Conservation (phyloP, 1,140 invertebrate species). For the Drosophila oshimai region DNA sequence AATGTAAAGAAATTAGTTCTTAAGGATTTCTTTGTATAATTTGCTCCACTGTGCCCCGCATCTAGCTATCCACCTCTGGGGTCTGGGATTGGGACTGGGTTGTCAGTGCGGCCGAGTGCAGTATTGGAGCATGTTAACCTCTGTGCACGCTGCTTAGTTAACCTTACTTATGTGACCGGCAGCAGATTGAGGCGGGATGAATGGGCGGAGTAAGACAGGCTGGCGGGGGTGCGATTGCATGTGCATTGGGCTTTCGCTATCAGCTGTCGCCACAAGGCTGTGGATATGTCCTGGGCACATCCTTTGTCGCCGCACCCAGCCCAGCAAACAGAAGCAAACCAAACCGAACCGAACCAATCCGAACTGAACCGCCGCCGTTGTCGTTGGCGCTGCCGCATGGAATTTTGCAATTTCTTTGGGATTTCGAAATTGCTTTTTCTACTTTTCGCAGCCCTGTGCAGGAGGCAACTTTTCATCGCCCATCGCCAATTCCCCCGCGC, state of each 20-base stretch:
- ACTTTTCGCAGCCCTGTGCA: slow-evolving; percentile 60
- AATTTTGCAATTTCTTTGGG: slow-evolving; percentile 81
- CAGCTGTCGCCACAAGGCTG: slow-evolving; percentile 45
- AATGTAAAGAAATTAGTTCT: too few species aligned
- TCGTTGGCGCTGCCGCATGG: slow-evolving; percentile 61
- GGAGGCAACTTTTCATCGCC: slow-evolving; percentile 38
- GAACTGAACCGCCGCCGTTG: slow-evolving; percentile 29
- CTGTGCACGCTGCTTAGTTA: slow-evolving; percentile 63
- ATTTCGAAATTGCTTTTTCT: slow-evolving; percentile 81
- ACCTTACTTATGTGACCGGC: slow-evolving; percentile 58
- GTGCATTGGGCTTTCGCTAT: slow-evolving; percentile 48
- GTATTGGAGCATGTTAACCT: slow-evolving; percentile 50
- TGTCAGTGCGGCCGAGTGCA: slow-evolving; percentile 1
- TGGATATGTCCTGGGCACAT: slow-evolving; percentile 35
- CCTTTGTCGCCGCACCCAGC: slow-evolving; percentile 32
- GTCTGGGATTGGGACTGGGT: slow-evolving; percentile 5
- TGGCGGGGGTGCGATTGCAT: slow-evolving; percentile 9
- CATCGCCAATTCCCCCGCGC: slow-evolving; percentile 6
- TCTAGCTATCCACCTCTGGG: not conserved
- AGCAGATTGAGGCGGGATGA: slow-evolving; percentile 1
- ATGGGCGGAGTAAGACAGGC: not conserved
- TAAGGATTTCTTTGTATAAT: too few species aligned
- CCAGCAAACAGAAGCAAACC: not conserved
- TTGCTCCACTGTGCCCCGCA: slow-evolving; percentile 8
- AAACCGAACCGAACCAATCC: slow-evolving; percentile 9